Conservation (phyloP, 2,888 invertebrate genomes). For the Salpingus planirostris region DNA sequence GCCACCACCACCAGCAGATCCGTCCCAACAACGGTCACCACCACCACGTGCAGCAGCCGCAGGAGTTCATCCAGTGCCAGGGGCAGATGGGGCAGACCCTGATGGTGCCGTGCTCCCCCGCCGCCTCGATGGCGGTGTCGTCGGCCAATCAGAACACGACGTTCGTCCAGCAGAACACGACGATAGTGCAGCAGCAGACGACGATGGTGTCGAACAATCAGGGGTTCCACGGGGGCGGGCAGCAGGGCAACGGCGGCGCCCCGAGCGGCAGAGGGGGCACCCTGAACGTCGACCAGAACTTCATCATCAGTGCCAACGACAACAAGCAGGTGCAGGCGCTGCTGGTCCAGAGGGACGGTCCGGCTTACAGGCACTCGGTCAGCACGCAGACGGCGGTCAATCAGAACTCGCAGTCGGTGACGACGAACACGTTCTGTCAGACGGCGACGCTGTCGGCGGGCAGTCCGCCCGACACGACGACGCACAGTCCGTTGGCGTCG, state of each 20-base stretch:
- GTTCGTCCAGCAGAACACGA: slow-evolving; percentile 77
- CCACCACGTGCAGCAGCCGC: slow-evolving; percentile 42
- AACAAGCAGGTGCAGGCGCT: slow-evolving; percentile 33
- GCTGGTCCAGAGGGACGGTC: slow-evolving; percentile 27
- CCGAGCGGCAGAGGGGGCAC: neutral
- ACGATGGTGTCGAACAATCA: slow-evolving; percentile 67
- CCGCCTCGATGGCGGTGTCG: slow-evolving; percentile 47
- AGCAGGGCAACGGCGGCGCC: slow-evolving; percentile 29
- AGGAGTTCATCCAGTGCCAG: slow-evolving; percentile 64
- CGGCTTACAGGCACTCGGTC: slow-evolving; percentile 53
- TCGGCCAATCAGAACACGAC: slow-evolving; percentile 57
- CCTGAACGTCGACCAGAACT: slow-evolving; percentile 38
- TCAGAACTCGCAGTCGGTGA: slow-evolving; percentile 41
- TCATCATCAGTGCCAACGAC: slow-evolving; percentile 42
- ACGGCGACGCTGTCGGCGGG: slow-evolving; percentile 42
- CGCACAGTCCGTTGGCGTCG: slow-evolving; percentile 67
- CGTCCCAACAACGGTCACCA: slow-evolving; percentile 31
- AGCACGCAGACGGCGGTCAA: slow-evolving; percentile 65
- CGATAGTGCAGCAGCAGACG: slow-evolving; percentile 74
- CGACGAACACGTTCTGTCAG: slow-evolving; percentile 42
- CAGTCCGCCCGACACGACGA: slow-evolving; percentile 78
- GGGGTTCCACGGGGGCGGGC: slow-evolving; percentile 36
- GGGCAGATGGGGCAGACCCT: slow-evolving; percentile 61
- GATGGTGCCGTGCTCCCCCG: slow-evolving; percentile 59
- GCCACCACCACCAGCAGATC: slow-evolving; percentile 16